A percentile compares a stretch with the other conserved stretches of the same genome.
Conservation (phyloP, 2,113 vertebrate species). For the Rafetus swinhoei region DNA sequence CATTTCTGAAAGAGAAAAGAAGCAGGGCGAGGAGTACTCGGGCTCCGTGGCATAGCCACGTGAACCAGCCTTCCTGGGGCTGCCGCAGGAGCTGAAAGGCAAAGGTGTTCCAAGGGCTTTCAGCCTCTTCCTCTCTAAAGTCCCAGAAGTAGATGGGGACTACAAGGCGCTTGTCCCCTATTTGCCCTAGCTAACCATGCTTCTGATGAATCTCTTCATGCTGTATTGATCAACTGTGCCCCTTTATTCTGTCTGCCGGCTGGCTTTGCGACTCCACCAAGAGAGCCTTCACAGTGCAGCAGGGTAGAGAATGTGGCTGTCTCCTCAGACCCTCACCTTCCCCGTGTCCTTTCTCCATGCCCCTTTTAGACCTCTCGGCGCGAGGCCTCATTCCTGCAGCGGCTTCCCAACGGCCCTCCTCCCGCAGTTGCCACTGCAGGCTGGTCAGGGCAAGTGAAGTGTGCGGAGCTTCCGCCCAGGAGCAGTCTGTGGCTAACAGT, state of each 20-base stretch:
- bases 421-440: background rate
- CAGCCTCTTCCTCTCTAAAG: background rate
- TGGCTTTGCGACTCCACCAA: background rate
- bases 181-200: background rate
- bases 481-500: conserved; percentile 67
- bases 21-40: background rate
- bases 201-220: background rate
- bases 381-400: background rate
- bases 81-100: background rate
- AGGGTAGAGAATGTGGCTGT: background rate
- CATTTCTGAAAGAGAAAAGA: accelerated
- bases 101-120: too few species aligned
- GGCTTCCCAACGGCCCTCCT: background rate
- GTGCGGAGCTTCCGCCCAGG: background rate
- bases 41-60: background rate
- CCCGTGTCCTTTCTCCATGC: background rate
- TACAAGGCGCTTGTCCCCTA: background rate
- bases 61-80: background rate
- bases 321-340: background rate
- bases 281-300: background rate
- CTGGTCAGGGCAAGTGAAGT: background rate
- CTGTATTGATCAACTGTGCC: background rate
- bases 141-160: background rate
- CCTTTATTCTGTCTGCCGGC: background rate
- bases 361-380: background rate